phyloP scores from a whole-genome alignment of 2,113 vertebrate genomes.

The Sylvilagus bachmani region DNA sequence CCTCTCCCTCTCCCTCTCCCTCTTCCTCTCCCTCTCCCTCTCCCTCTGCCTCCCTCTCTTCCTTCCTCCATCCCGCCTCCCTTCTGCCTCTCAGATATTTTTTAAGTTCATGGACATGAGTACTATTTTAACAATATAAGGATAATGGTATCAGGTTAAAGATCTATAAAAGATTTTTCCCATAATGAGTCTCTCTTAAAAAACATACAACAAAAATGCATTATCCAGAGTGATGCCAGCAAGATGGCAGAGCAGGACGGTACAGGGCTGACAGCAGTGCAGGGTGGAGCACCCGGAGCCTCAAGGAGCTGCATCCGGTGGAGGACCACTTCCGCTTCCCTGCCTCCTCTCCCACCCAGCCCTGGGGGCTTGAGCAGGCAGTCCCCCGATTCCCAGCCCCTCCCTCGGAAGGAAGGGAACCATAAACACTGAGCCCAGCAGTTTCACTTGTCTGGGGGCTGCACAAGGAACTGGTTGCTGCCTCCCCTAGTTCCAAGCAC shows the following conservation, averaged over 20 bases:
- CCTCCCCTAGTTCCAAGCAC: too few relatives aligned
- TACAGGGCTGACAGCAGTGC: fast-evolving
- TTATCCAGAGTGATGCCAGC: not conserved
- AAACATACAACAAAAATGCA: not conserved
- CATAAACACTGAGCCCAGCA: not conserved
- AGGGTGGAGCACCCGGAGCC: too few relatives aligned
- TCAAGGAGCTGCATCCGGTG: too few relatives aligned
- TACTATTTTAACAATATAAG: not conserved
- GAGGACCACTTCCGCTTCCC: not conserved
- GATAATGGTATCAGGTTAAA: not conserved
- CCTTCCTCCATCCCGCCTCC: too few relatives aligned
- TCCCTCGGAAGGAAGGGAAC: not conserved
- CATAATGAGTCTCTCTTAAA: not conserved
- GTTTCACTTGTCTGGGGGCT: not conserved
- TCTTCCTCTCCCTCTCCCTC: too few relatives aligned
- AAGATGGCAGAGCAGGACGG: not conserved
- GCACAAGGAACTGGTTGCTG: too few relatives aligned
- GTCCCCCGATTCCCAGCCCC: not conserved
- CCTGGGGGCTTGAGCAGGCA: not conserved
- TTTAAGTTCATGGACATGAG: too few relatives aligned
- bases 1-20: too few relatives aligned
- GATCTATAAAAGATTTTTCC: not conserved
- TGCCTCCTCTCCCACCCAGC: not conserved
- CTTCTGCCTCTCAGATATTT: too few relatives aligned
- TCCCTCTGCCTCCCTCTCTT: too few relatives aligned